These are phyloP conservation scores for Dendrophyllia cribrosa DNA, from an alignment of 64 coral and sea anemone genomes.

Conservation along the genomic window DNA sequence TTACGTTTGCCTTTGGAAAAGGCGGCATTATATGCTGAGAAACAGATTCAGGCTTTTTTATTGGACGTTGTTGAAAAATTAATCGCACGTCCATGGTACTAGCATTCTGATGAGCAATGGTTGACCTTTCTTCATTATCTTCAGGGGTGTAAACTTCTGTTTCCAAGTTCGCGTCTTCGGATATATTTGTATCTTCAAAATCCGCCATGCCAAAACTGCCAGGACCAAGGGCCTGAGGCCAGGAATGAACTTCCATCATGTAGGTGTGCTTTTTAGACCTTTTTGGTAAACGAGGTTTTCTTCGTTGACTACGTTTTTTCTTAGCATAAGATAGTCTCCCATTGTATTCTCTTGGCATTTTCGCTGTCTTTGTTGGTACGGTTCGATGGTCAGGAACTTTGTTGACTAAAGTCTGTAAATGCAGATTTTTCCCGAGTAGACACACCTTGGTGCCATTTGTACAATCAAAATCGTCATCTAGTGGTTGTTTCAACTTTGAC, in stretches of 20 bases:
- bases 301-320: not conserved
- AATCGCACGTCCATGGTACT: not conserved
- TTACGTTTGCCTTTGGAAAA: not conserved
- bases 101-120: not conserved
- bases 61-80: not conserved
- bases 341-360: not conserved
- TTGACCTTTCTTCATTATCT: not conserved
- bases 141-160: not conserved
- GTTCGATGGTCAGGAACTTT: not conserved
- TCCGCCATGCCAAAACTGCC: not conserved
- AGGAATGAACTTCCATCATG: not conserved
- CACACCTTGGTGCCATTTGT: not conserved
- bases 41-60: not conserved
- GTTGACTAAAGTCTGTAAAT: not conserved
- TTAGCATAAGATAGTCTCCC: not conserved
- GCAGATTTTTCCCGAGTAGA: not conserved
- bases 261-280: too few species aligned
- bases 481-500: not conserved
- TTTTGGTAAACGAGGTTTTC: not conserved
- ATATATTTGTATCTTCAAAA: slow-evolving; percentile 9
- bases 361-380: not conserved
- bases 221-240: not conserved
- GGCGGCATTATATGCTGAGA: not conserved
- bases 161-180: not conserved
- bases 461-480: not conserved